Base-by-base conservation (phyloP, 2,888 invertebrate species). In the Apamea crenata region DNA sequence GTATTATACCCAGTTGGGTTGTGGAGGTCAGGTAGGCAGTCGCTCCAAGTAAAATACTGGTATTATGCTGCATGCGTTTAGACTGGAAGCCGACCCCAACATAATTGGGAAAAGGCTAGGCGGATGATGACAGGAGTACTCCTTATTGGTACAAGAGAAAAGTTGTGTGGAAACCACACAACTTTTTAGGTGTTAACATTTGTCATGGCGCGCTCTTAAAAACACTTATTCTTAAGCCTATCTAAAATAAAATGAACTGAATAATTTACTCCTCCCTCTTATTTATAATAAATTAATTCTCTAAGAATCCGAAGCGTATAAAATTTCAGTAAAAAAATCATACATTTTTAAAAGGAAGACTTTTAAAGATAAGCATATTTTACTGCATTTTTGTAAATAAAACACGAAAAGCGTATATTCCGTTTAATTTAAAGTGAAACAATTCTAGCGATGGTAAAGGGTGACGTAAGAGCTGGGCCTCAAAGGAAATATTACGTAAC, bases 401-500 rank as follows among this genome's bases (percentile, higher is more conserved):
- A 73, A 47, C 4, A 21, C 7, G 8, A 66, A 71, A 78, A 47
- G 53, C 47, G 18, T 4, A 47, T 29, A 59, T 32, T 40, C 6
- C n/a, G 65, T 59, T 74, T 74, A 67, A 67, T 65, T 53, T 74
- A 44, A 59, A 32, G 12, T 67, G 47, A 63, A 80, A 44, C 12
- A 16, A 40, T 66, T 40, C 47, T 40, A 68, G 50, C 16, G 18
- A 63, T 63, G 14, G 59, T 32, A 65, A 12, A 53, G 29, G 44
- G 59, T 61, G 74, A 84, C 71, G 82, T 36, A 71, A 53, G 16
- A 47, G 32, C 12, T 56, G 68, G 44, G 56, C 53, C 25, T 77
- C 83, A 84, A 85, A 85, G 68, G 67, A 50, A 74, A 74, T 77
- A 47, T 84, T 85, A 84, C 84, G 65, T 85, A 85, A 85, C 53